Evolutionary conservation across 30 jellyfish, hydroid and myxozoan species (phyloP).

Genomic region (Cassiopea xamachana): DNA sequence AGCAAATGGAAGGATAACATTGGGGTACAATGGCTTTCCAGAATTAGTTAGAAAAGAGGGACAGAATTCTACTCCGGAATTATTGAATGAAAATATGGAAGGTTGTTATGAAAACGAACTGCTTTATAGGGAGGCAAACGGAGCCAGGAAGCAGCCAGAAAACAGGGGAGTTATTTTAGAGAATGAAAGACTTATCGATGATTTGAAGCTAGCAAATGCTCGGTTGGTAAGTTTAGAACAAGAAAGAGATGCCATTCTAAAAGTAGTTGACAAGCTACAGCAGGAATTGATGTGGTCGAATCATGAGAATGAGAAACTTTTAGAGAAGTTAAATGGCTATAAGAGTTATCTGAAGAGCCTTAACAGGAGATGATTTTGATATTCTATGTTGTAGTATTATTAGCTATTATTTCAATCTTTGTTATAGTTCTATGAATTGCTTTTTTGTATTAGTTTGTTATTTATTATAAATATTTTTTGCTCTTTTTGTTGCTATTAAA

Average conservation of each 20-base stretch:
- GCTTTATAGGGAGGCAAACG: neutral
- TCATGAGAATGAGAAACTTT: slow-evolving; percentile 83
- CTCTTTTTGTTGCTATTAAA: too few relatives aligned
- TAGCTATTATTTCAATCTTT: neutral
- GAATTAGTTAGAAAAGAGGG: neutral
- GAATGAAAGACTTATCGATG: slow-evolving; percentile 70
- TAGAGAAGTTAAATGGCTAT: slow-evolving; percentile 52
- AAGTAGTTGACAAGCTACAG: slow-evolving; percentile 93
- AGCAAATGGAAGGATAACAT: slow-evolving; percentile 54
- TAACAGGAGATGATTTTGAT: neutral
- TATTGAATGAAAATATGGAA: neutral
- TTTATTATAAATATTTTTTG: too few relatives aligned
- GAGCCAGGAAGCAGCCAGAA: neutral
- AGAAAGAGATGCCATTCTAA: slow-evolving; percentile 89
- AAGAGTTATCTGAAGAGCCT: slow-evolving; percentile 25
- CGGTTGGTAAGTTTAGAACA: slow-evolving; percentile 84
- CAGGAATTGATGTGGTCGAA: slow-evolving; percentile 97
- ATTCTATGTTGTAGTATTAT: neutral
- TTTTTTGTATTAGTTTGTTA: too few relatives aligned
- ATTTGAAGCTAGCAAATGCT: slow-evolving; percentile 85
- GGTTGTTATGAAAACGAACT: neutral
- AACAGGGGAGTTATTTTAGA: neutral
- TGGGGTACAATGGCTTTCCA: neutral
- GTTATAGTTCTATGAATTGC: too few relatives aligned
- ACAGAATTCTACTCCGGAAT: neutral